Conservation (phyloP, 2,888 invertebrate species). For the Lasioglossum calceatum region DNA sequence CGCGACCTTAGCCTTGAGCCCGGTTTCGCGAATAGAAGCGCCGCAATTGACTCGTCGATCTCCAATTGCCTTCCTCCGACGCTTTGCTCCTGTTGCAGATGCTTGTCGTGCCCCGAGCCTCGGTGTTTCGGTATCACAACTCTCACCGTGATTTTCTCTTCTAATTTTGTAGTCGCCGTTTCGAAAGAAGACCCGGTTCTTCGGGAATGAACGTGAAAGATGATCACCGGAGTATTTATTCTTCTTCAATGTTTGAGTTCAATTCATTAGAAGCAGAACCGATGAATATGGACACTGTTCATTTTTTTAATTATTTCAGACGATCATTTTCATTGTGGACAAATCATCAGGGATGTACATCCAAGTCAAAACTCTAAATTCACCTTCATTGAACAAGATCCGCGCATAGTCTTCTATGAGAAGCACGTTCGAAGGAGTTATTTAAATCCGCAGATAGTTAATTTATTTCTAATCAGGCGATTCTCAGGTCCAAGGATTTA, state of each 20-base stretch:
- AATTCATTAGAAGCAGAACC: background rate
- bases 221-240: background rate
- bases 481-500: no score
- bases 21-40: constrained; percentile 46
- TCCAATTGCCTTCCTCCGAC: constrained; percentile 7
- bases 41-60: constrained; percentile 26
- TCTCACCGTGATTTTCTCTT: background rate
- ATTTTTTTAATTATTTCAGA: no score
- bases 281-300: background rate
- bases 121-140: background rate
- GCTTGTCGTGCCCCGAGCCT: background rate
- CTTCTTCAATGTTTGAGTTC: background rate
- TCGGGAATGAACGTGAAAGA: background rate
- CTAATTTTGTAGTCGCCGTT: background rate
- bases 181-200: background rate
- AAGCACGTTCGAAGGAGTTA: no score
- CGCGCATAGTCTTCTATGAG: no score
- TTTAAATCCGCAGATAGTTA: no score
- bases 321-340: no score
- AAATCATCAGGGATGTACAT: no score
- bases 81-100: background rate
- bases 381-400: no score
- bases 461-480: no score
- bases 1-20: constrained; percentile 55
- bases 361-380: no score